Conservation (phyloP, 2,113 vertebrate genomes). For the Nycticryphes semicollaris region DNA sequence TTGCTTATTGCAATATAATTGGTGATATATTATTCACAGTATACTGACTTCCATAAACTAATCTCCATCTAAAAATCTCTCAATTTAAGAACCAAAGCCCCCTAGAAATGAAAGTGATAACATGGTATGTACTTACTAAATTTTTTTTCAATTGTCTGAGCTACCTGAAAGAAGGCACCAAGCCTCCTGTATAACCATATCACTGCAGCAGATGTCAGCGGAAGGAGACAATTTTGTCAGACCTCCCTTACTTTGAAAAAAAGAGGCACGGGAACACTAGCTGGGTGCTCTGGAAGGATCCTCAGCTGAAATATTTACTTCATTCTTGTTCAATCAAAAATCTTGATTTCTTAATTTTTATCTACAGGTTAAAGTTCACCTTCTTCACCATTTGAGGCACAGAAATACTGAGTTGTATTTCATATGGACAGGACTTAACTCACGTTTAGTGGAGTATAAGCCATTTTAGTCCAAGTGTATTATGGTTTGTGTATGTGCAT, state of each 20-base stretch:
- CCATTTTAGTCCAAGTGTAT: not conserved
- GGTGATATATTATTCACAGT: not conserved
- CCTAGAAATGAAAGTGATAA: not conserved
- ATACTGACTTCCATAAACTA: not conserved
- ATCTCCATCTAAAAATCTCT: not conserved
- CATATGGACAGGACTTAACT: not conserved
- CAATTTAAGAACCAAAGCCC: not conserved
- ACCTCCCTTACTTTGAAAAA: not conserved
- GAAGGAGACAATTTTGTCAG: not conserved
- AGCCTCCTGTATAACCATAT: not conserved
- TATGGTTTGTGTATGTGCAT: not conserved
- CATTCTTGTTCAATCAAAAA: not conserved
- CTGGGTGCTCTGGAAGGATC: not conserved
- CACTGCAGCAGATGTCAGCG: not conserved
- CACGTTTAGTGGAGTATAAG: not conserved
- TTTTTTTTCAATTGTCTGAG: not conserved
- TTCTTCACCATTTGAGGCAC: not conserved
- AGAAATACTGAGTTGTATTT: not conserved
- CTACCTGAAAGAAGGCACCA: not conserved
- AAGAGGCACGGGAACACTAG: not conserved
- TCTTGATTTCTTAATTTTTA: not conserved
- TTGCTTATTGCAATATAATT: not conserved
- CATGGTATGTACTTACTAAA: not conserved
- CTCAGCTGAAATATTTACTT: not conserved
- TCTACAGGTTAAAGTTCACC: not conserved